Conservation (phyloP, 2,113 vertebrate species). For the Percina caprodes region DNA sequence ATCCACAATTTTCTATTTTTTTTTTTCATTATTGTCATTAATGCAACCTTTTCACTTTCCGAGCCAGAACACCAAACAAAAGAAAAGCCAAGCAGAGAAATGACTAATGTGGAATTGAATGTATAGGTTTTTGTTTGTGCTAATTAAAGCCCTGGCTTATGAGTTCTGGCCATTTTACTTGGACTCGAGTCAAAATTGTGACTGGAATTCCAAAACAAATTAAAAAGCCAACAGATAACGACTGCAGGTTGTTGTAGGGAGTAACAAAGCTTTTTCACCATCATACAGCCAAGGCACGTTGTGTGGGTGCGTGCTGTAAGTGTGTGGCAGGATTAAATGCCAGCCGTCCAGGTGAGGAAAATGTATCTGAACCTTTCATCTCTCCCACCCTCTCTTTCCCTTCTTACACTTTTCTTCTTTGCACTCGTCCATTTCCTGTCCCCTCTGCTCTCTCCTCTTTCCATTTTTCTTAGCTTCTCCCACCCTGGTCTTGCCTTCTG, state of each 20-base stretch:
- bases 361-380: slow-evolving; percentile 15
- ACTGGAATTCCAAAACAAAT: slow-evolving; percentile 63
- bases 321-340: slow-evolving; percentile 29
- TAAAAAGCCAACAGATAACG: slow-evolving; percentile 63
- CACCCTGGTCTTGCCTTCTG: slow-evolving; percentile 7
- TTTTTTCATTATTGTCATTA: slow-evolving; percentile 55
- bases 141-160: slow-evolving; percentile 55
- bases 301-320: slow-evolving; percentile 2
- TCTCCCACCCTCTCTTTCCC: too few relatives aligned
- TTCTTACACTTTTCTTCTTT: neutral
- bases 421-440: slow-evolving; percentile 8
- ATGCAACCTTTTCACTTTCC: slow-evolving; percentile 64
- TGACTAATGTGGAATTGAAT: slow-evolving; percentile 72
- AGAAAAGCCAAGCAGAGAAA: slow-evolving; percentile 59
- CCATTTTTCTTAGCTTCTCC: neutral
- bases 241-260: slow-evolving; percentile 44
- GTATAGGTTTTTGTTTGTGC: slow-evolving; percentile 68
- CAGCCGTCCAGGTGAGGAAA: neutral
- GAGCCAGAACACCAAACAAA: slow-evolving; percentile 47
- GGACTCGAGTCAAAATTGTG: slow-evolving; percentile 52
- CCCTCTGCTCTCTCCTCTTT: neutral
- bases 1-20: slow-evolving; percentile 50
- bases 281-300: slow-evolving; percentile 13
- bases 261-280: slow-evolving; percentile 58
- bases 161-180: slow-evolving; percentile 43